A percentile compares a stretch with the other conserved stretches of the same genome.
These are phyloP conservation scores for Megalonaias nervosa DNA, from an alignment of 1,140 invertebrate species.

Conservation along the genomic window DNA sequence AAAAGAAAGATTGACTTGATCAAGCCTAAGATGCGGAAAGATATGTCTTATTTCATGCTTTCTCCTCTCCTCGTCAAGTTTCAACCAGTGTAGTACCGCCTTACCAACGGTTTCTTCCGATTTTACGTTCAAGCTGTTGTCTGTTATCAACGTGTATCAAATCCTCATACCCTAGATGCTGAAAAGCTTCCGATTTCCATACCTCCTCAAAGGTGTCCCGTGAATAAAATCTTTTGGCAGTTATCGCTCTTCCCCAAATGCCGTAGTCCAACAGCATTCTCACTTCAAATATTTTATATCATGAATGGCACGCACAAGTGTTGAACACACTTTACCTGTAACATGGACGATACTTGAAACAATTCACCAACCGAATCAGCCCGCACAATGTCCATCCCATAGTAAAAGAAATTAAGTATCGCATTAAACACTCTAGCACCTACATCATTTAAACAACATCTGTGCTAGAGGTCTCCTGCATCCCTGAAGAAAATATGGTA, in stretches of 20 bases:
- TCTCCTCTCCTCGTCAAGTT: slow-evolving; percentile 30
- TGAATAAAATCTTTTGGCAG: slow-evolving; percentile 38
- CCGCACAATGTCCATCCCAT: slow-evolving; percentile 32
- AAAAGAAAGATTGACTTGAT: slow-evolving; percentile 15
- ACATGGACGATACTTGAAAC: slow-evolving; percentile 85
- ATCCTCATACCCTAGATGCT: slow-evolving; percentile 42
- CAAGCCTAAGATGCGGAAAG: slow-evolving; percentile 10
- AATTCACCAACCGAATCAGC: slow-evolving; percentile 83
- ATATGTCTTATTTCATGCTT: slow-evolving; percentile 23
- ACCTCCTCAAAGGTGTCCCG: slow-evolving; percentile 52
- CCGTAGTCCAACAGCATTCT: slow-evolving; percentile 91
- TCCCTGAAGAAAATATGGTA: slow-evolving; percentile 58
- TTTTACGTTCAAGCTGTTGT: slow-evolving; percentile 52
- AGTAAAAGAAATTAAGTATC: slow-evolving; percentile 47
- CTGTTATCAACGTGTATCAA: slow-evolving; percentile 44
- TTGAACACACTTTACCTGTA: slow-evolving; percentile 87
- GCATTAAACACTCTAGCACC: slow-evolving; percentile 31
- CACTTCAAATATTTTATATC: slow-evolving; percentile 88
- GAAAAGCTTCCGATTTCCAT: slow-evolving; percentile 40
- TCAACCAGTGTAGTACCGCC: slow-evolving; percentile 49
- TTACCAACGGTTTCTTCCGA: slow-evolving; percentile 51
- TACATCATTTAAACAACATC: slow-evolving; percentile 30
- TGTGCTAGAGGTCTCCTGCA: slow-evolving; percentile 43
- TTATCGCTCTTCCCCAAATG: slow-evolving; percentile 88
- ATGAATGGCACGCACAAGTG: slow-evolving; percentile 90